These are phyloP conservation scores for Phycodurus eques DNA, from an alignment of 2,113 vertebrate genomes.

Conservation along the genomic window DNA sequence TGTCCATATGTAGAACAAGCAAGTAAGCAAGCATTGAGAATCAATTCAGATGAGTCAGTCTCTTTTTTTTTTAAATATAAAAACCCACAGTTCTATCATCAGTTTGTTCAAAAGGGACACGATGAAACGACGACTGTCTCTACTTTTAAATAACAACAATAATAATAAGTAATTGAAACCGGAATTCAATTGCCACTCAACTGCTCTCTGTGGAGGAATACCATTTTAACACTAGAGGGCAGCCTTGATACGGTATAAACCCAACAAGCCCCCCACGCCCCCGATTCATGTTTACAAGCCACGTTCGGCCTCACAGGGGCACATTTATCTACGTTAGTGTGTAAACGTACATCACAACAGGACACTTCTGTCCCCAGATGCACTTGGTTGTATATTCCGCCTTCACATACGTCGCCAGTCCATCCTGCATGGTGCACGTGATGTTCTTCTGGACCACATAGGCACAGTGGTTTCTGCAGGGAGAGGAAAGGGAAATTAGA, in stretches of 20 bases:
- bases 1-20: background rate
- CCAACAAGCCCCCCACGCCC: accelerated
- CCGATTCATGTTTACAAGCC: background rate
- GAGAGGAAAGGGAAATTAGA: conserved; percentile 18
- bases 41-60: background rate
- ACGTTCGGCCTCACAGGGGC: background rate
- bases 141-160: background rate
- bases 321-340: background rate
- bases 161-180: background rate
- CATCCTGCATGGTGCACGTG: conserved; percentile 89
- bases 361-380: conserved; percentile 94
- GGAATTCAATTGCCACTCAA: background rate
- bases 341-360: conserved; percentile 84
- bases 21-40: background rate
- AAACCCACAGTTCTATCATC: background rate
- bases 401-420: conserved; percentile 85
- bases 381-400: conserved; percentile 94
- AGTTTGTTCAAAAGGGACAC: background rate
- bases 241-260: conserved; percentile 23
- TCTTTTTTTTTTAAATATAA: background rate
- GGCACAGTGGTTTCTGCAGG: conserved; percentile 87
- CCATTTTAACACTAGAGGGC: conserved; percentile 59
- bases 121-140: background rate
- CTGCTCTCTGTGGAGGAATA: background rate
- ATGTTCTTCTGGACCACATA: conserved; percentile 93